Conservation (phyloP, 2,797 vertebrate species). For the Pyrocephalus nanus region DNA sequence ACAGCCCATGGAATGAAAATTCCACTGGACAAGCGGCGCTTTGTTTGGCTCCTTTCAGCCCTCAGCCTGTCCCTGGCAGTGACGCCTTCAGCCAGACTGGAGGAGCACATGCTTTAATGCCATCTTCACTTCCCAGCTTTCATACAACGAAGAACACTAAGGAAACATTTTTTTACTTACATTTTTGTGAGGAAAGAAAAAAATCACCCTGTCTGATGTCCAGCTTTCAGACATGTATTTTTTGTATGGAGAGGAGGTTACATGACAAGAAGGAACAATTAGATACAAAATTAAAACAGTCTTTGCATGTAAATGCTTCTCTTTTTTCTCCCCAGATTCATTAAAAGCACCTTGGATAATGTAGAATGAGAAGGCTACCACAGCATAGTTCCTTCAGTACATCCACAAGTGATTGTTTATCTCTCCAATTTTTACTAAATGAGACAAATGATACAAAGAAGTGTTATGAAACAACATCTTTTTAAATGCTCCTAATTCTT, state of each 20-base stretch:
- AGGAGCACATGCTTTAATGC: neutral
- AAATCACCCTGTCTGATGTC: neutral
- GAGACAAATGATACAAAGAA: neutral
- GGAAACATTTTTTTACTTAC: neutral
- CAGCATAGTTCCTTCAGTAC: neutral
- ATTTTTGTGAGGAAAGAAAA: neutral
- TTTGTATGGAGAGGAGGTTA: neutral
- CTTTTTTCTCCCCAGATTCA: neutral
- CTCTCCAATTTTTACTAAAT: neutral
- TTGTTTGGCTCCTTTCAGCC: constrained; percentile 24
- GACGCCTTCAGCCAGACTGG: neutral
- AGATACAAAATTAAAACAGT: neutral
- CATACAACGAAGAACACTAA: neutral
- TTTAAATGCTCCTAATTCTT: neutral
- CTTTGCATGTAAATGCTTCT: neutral
- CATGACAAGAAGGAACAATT: neutral
- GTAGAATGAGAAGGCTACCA: neutral
- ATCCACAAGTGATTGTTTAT: neutral
- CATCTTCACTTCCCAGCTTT: neutral
- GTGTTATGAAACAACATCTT: neutral
- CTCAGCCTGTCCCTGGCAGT: neutral
- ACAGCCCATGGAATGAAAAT: constrained; percentile 17
- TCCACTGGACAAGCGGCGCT: neutral
- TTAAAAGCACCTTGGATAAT: neutral
- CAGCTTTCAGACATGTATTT: neutral